Base-by-base conservation (phyloP, 2,797 vertebrate species). In the Siniperca scherzeri region DNA sequence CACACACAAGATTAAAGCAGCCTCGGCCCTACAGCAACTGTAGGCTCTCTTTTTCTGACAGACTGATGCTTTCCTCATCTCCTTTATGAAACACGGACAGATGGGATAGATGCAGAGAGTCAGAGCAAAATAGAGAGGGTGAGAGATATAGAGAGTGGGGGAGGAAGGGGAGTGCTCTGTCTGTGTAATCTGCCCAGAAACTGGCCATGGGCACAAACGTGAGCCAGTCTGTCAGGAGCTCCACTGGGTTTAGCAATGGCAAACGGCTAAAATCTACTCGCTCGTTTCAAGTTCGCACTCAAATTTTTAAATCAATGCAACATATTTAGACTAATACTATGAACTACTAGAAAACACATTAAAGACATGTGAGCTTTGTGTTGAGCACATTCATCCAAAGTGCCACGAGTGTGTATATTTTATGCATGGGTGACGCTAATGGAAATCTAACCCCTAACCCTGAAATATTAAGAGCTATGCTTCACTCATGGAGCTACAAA, bases 111-210 rank as follows among this genome's bases (percentile, higher is more conserved):
- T 77, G 82, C 82, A 88, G 75, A 89, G 85, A 88, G 86, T 81
- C 74, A 46, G 73, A 70, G 81, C 22, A 82, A 90, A 86, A 90
- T 71, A 74, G 78, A 79, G 74, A 89, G 82, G 81, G 82, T 70
- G 84, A 88, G 85, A 84, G 85, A 84, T 86, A 82, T 82, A 81
- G 57, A 81, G 88, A 82, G 85, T 69, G 84, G 84, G 88, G 84
- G 85, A 78, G 89, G 81, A 75, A 75, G 71, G 78, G 77, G 69
- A 77, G 76, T 53, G 86, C 68, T 90, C 66, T 22, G 75, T 71
- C 85, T 81, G 80, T 76, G 86, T 91, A 92, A 93, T 94, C 92
- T 94, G 93, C 93, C 94, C 91, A 93, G 94, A 94, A 94, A 95
- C 93, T 84, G 81, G 74, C 82, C 82, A 85, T 44, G 83, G 91